Percentiles rank a stretch among this genome's conserved stretches.
phyloP scores from a whole-genome alignment of 2,888 invertebrate species.

The Pristionchus mayeri region DNA sequence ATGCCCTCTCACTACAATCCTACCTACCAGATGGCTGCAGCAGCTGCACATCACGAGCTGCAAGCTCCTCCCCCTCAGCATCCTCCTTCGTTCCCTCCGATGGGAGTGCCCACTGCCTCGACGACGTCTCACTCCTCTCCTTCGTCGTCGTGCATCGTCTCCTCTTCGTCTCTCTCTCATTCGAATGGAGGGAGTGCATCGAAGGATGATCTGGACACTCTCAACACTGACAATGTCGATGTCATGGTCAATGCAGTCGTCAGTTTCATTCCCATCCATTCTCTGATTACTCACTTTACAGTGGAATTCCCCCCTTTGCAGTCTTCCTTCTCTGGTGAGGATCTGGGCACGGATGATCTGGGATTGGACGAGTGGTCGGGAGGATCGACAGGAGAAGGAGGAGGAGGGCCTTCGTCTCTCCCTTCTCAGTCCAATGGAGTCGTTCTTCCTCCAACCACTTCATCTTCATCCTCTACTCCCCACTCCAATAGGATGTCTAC shows the following conservation, averaged over 20 bases:
- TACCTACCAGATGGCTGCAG: background rate
- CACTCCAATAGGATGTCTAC: conserved; percentile 10
- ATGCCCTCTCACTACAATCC: no score
- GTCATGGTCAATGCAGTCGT: conserved; percentile 21
- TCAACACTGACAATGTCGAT: conserved; percentile 35
- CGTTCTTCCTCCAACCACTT: background rate
- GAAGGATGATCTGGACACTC: background rate
- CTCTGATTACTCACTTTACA: background rate
- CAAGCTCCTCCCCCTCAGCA: background rate
- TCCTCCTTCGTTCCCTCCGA: background rate
- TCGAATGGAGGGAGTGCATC: background rate
- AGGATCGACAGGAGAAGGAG: background rate
- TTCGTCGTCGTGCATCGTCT: background rate
- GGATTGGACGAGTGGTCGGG: conserved; percentile 8
- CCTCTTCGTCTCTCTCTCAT: background rate
- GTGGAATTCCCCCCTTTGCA: background rate
- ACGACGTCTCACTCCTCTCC: background rate
- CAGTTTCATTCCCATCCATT: background rate
- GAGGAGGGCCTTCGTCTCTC: background rate
- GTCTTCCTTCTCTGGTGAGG: background rate
- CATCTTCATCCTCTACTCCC: background rate
- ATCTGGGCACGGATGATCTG: background rate
- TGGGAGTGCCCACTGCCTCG: background rate
- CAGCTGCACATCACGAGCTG: background rate
- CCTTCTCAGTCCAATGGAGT: conserved; percentile 10